A percentile compares a stretch with the other conserved stretches of the same genome.
Evolutionary conservation across 2,888 invertebrate species (phyloP).

Genomic region (Tetrapedia diversipes): DNA sequence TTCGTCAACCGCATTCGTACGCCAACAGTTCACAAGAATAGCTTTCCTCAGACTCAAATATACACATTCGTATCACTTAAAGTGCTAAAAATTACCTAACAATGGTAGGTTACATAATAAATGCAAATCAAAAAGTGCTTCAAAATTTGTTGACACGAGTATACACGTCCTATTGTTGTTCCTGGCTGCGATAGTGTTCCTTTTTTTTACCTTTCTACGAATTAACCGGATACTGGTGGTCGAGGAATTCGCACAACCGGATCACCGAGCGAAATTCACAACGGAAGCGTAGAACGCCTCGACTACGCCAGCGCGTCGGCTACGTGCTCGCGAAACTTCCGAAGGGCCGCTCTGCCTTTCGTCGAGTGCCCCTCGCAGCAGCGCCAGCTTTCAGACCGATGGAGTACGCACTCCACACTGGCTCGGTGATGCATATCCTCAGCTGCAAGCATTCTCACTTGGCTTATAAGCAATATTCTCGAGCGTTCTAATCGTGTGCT

Average conservation of each 20-base stretch:
- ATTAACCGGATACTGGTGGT: constrained; percentile 1
- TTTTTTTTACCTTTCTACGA: too few species aligned
- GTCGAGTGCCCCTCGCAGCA: constrained; percentile 48
- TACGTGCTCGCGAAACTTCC: constrained; percentile 63
- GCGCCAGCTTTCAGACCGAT: constrained; percentile 63
- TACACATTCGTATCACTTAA: too few species aligned
- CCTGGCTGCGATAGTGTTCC: too few species aligned
- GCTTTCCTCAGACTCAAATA: too few species aligned
- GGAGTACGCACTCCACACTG: constrained; percentile 56
- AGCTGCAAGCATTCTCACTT: constrained; percentile 42
- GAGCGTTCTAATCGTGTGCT: constrained; percentile 27
- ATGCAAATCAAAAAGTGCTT: too few species aligned
- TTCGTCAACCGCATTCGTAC: too few species aligned
- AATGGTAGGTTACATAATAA: too few species aligned
- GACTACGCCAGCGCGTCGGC: constrained; percentile 6
- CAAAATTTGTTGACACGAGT: too few species aligned
- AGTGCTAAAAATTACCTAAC: too few species aligned
- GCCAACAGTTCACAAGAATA: too few species aligned
- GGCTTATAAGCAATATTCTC: constrained; percentile 32
- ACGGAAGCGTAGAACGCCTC: constrained; percentile 4
- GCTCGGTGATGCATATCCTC: constrained; percentile 61
- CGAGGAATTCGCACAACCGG: constrained; percentile 6
- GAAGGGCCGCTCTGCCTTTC: constrained; percentile 30
- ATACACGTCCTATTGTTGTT: too few species aligned
- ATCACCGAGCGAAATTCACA: constrained; percentile 38